Base-by-base conservation (phyloP, 2,888 invertebrate genomes). In the Eulithis testata region DNA sequence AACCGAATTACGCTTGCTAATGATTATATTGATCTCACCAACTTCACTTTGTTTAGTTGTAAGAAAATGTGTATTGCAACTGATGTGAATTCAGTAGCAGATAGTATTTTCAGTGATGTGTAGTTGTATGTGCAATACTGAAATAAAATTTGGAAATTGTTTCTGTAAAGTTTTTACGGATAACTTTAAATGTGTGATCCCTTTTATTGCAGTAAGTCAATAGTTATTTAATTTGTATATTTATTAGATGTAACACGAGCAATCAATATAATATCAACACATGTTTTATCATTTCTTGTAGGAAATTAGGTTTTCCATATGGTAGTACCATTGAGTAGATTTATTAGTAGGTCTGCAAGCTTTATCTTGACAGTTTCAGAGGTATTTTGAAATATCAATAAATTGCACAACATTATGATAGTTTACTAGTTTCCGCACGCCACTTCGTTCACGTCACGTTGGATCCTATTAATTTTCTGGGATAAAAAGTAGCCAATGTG, bases 61-160 rank as follows among this genome's bases (percentile, higher is more conserved):
- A 73, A 74, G 76, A 78, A 79, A 74, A 63, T 68, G 68, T 53
- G 36, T 12, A 14, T 2, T 65, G 71, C 61, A 73, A 83, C 78
- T 67, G 73, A 75, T 73, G 76, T 92, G 92, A 91, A 91, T 68
- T 68, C 86, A 89, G 91, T 76, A 68, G 74, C 89, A 86, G 78
- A 78, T 76, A 76, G 71, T 61, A 80, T 75, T 89, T 91, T 90
- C 89, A 89, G 88, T 85, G 79, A 83, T 87, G 83, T 81, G 78
- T 83, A 84, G 69, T 66, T 72, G 8, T 37, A 44, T 11, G 54
- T 49, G 45, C 53, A 37, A 31, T 50, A 57, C 57, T 55, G 60
- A 21, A 57, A 52, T n/a, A 37, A 37, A 37, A 37, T 37, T 9
- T 51, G 0, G 7, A 14, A 56, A 47, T 36, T 51, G 31, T 44